Evolutionary conservation across 2,113 vertebrate genomes (phyloP), one percentile per base, ranked within the genome.

Genomic region (Blennius ocellaris): DNA sequence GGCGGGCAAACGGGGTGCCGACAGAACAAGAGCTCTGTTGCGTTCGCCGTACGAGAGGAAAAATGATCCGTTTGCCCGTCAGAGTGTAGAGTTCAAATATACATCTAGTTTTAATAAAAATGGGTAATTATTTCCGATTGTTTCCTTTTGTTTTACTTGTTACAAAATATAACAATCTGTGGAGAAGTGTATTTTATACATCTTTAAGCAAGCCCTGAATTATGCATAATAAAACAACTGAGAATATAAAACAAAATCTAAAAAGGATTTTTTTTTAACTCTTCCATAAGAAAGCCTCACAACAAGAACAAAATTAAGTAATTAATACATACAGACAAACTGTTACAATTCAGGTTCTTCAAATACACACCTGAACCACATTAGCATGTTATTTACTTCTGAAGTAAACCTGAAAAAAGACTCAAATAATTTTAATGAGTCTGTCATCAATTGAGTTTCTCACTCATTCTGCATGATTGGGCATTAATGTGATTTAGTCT

Each of bases 401-500:
- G 69, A 55, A 56, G 45, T 80, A 69, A 77, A 86, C 55, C 71
- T 45, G 60, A 73, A 78, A 65, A 58, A 16, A 37, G 62, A 47
- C 47, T 16, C 21, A 30, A 49, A 44, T 51, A 21, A 69, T 75
- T 75, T 73, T 38, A 83, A 3, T 9, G 39, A 44, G 51, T 83
- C 87, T 78, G 81, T 84, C 78, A 69, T 70, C 76, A 71, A 73
- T 41, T 80, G 39, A 78, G 82, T 84, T 76, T 80, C 78, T 79
- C 76, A 72, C 73, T 83, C 78, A 77, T 82, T 77, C 61, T 69
- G 73, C 53, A 73, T 73, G 79, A 90, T 85, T 84, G 81, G 62
- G 60, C 61, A 80, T 91, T 92, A 92, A 93, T 90, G 67, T 49
- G 88, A 89, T 92, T 88, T 89, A 83, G 78, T 73, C 82, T 88